phyloP scores from a whole-genome alignment of 2,888 invertebrate genomes.

The Eristalis tenax region DNA sequence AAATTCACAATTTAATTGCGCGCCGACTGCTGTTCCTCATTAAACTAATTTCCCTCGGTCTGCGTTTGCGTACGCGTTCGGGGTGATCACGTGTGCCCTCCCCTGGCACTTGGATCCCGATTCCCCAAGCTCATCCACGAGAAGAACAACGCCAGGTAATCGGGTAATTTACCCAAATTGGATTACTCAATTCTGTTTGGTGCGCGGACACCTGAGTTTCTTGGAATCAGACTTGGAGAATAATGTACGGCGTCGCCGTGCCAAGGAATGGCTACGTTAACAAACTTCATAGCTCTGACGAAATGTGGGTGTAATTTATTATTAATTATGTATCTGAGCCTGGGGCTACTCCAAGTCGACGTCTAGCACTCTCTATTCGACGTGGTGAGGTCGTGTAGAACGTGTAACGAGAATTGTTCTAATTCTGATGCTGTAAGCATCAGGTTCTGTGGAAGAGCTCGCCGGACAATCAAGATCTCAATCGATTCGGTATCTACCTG shows the following conservation, averaged over 20 bases:
- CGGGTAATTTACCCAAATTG: slow-evolving; percentile 71
- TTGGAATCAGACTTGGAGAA: slow-evolving; percentile 46
- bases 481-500: slow-evolving; percentile 61
- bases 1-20: slow-evolving; percentile 66
- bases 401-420: slow-evolving; percentile 65
- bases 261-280: slow-evolving; percentile 2
- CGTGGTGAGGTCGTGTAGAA: not conserved
- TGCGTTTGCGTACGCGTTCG: not conserved
- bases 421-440: slow-evolving; percentile 66
- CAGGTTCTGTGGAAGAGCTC: slow-evolving; percentile 31
- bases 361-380: not conserved
- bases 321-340: slow-evolving; percentile 63
- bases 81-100: slow-evolving; percentile 2
- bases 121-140: not conserved
- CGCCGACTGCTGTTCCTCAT: slow-evolving; percentile 58
- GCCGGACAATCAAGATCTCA: slow-evolving; percentile 68
- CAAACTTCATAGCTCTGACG: slow-evolving; percentile 48
- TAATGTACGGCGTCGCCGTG: slow-evolving; percentile 35
- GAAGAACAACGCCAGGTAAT: slow-evolving; percentile 46
- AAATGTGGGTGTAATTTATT: slow-evolving; percentile 73
- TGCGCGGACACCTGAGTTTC: slow-evolving; percentile 55
- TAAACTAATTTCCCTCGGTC: slow-evolving; percentile 42
- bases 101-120: not conserved
- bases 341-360: slow-evolving; percentile 47
- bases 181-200: slow-evolving; percentile 64